Conservation (phyloP, 64 coral and sea anemone genomes). For the Dendronephthya gigantea region DNA sequence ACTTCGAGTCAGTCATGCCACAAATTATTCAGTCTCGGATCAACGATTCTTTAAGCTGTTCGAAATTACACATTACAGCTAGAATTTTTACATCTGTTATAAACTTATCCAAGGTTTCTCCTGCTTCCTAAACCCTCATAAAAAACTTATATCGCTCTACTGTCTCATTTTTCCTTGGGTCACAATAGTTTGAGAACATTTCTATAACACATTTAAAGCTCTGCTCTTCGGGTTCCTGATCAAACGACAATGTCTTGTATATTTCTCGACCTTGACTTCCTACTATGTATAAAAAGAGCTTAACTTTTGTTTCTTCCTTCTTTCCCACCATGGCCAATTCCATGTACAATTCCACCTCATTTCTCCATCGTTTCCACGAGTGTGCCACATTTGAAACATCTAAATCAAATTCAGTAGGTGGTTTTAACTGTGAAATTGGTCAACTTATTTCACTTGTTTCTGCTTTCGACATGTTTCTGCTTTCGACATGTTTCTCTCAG, state of each 20-base stretch:
- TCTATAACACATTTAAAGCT: slow-evolving; percentile 5
- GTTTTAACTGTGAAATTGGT: background rate
- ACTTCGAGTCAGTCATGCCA: slow-evolving; percentile 1
- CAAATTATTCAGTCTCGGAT: slow-evolving; percentile 17
- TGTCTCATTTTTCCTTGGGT: slow-evolving; percentile 24
- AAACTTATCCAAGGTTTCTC: slow-evolving; percentile 27
- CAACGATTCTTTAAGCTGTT: background rate
- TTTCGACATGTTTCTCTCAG: no score
- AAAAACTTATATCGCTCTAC: slow-evolving; percentile 37
- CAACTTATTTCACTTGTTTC: no score
- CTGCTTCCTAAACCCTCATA: slow-evolving; percentile 7
- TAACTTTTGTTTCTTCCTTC: slow-evolving; percentile 17
- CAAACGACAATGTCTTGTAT: slow-evolving; percentile 3
- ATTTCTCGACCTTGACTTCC: slow-evolving; percentile 15
- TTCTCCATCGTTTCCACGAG: slow-evolving; percentile 12
- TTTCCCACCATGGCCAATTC: slow-evolving; percentile 22
- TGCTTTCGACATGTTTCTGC: no score
- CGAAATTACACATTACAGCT: slow-evolving; percentile 24
- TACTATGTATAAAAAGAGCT: slow-evolving; percentile 3
- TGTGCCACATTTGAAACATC: background rate
- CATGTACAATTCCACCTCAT: slow-evolving; percentile 22
- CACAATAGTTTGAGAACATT: slow-evolving; percentile 9
- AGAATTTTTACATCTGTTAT: slow-evolving; percentile 26
- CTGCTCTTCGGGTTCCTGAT: slow-evolving; percentile 2
- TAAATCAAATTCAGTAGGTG: background rate